A percentile compares a stretch with the other conserved stretches of the same genome.
Evolutionary conservation across 2,888 invertebrate species (phyloP).

Genomic region (Limnephilus rhombicus): DNA sequence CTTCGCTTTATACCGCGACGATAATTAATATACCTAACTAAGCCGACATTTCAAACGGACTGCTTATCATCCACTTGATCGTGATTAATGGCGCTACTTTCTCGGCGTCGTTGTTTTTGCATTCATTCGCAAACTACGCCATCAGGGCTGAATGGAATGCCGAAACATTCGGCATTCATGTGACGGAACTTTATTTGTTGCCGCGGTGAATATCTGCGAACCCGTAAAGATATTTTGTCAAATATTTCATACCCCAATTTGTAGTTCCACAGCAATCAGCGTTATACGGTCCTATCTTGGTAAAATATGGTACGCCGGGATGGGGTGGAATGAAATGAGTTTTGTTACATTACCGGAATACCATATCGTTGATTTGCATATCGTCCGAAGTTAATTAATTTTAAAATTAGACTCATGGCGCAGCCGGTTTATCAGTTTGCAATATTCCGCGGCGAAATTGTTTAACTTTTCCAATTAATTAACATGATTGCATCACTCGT

Average conservation of each 20-base stretch:
- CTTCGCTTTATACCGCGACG: background rate
- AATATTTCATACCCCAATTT: slow-evolving; percentile 36
- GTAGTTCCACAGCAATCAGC: slow-evolving; percentile 51
- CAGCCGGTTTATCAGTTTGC: slow-evolving; percentile 51
- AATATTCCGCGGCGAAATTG: slow-evolving; percentile 22
- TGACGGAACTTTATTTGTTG: background rate
- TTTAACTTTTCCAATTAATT: background rate
- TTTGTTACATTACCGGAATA: slow-evolving; percentile 50
- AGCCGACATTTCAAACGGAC: background rate
- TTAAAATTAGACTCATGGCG: slow-evolving; percentile 59
- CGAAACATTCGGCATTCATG: background rate
- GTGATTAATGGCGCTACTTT: background rate
- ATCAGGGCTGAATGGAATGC: background rate
- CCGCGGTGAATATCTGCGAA: background rate
- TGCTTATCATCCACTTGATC: slow-evolving; percentile 18
- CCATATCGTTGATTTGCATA: slow-evolving; percentile 63
- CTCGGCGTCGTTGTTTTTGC: background rate
- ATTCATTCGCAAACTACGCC: background rate
- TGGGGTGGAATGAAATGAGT: slow-evolving; percentile 49
- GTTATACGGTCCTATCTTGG: slow-evolving; percentile 41
- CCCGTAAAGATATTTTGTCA: background rate
- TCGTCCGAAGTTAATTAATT: slow-evolving; percentile 62
- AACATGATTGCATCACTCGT: background rate
- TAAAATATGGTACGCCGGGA: slow-evolving; percentile 27
- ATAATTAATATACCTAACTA: slow-evolving; percentile 7